Conservation (phyloP, 1,140 invertebrate genomes). For the Bombus soroeensis region DNA sequence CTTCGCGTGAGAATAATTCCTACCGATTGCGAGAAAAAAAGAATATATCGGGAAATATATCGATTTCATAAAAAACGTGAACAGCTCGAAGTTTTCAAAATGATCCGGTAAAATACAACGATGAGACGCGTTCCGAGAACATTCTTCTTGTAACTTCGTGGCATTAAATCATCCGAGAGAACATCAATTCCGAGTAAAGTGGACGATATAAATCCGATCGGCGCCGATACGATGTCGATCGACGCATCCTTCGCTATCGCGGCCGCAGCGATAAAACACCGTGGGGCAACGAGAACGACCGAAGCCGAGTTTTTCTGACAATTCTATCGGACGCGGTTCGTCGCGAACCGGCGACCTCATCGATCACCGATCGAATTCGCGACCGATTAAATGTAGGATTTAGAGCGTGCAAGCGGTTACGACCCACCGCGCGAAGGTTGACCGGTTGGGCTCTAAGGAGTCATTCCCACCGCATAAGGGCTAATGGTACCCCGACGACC, state of each 20-base stretch:
- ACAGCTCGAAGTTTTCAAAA: too few species aligned
- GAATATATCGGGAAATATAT: too few species aligned
- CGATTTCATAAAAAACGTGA: too few species aligned
- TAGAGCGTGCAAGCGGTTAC: constrained; percentile 57
- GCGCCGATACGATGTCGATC: too few species aligned
- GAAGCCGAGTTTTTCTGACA: neutral
- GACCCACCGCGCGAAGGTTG: constrained; percentile 58
- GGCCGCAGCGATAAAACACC: neutral
- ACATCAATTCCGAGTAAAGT: too few species aligned
- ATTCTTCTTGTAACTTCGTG: too few species aligned
- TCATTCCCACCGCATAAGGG: constrained; percentile 76
- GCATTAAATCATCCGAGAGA: too few species aligned
- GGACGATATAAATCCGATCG: too few species aligned
- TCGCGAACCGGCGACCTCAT: constrained; percentile 30
- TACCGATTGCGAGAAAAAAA: neutral
- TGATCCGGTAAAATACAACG: too few species aligned
- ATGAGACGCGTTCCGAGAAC: too few species aligned
- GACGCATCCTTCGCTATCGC: constrained; percentile 1
- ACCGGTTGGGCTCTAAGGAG: constrained; percentile 57
- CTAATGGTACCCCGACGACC: constrained; percentile 74
- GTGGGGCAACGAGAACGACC: neutral
- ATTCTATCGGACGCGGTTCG: neutral
- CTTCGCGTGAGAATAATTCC: neutral
- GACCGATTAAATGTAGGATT: constrained; percentile 50
- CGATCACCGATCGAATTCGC: constrained; percentile 37